A percentile compares a stretch with the other conserved stretches of the same genome.
Evolutionary conservation across 1,140 invertebrate genomes (phyloP).

Genomic region (Carposina sasakii): DNA sequence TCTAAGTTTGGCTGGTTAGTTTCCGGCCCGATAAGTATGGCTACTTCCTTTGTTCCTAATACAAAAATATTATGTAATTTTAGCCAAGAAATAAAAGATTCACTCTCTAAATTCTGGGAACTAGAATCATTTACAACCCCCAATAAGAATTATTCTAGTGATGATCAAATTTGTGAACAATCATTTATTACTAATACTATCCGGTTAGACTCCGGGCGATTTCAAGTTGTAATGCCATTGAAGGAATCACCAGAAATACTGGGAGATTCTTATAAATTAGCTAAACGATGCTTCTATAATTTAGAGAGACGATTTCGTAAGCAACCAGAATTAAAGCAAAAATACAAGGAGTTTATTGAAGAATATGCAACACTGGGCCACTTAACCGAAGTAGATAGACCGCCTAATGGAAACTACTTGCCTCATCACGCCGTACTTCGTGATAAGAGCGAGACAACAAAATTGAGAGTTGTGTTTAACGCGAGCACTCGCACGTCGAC

Average conservation of each 20-base stretch:
- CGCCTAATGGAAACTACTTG: neutral
- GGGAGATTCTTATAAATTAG: neutral
- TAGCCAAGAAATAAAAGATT: too few species aligned
- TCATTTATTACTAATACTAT: too few species aligned
- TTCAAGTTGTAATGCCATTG: too few species aligned
- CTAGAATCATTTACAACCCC: too few species aligned
- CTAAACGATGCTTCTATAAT: neutral
- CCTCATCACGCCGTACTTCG: constrained; percentile 33
- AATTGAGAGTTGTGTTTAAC: constrained; percentile 37
- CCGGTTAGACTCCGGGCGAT: too few species aligned
- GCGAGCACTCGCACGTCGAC: constrained; percentile 23
- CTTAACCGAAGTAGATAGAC: neutral
- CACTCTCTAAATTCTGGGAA: too few species aligned
- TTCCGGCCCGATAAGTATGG: neutral
- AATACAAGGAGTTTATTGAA: neutral
- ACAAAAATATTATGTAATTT: too few species aligned
- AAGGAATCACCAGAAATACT: neutral
- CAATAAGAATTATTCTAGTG: too few species aligned
- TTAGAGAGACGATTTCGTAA: neutral
- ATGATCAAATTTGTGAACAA: too few species aligned
- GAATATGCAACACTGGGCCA: neutral
- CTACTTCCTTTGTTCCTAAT: too few species aligned
- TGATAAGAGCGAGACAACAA: constrained; percentile 24
- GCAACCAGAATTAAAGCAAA: neutral
- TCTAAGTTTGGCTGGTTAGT: constrained; percentile 1